These are phyloP conservation scores for Platysteira castanea DNA, from an alignment of 2,113 vertebrate genomes.

Conservation along the genomic window DNA sequence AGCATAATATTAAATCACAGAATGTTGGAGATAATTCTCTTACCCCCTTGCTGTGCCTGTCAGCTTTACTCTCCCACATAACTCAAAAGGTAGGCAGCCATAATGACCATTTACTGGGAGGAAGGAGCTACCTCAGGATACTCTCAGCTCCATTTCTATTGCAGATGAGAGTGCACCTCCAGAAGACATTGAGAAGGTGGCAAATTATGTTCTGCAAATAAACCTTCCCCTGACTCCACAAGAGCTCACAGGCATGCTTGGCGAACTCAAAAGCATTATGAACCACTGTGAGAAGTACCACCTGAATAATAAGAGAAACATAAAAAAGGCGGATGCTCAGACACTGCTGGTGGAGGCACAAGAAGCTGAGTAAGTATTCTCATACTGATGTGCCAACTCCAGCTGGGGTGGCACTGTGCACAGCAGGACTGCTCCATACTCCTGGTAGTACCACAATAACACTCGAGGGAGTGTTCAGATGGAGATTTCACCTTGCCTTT, in stretches of 20 bases:
- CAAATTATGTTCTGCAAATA: constrained; percentile 75
- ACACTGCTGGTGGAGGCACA: constrained; percentile 67
- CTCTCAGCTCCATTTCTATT: constrained; percentile 6
- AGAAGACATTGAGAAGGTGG: constrained; percentile 83
- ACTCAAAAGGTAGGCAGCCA: not conserved
- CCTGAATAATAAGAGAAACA: constrained; percentile 48
- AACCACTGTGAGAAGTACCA: constrained; percentile 54
- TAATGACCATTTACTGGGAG: not conserved
- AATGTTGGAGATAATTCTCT: constrained; percentile 18
- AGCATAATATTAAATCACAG: constrained; percentile 4
- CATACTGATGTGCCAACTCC: not conserved
- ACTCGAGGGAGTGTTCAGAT: not conserved
- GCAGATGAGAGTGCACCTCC: constrained; percentile 77
- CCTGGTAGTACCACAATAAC: not conserved
- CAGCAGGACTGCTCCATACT: not conserved
- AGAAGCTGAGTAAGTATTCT: constrained; percentile 70
- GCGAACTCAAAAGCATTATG: constrained; percentile 64
- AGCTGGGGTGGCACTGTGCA: not conserved
- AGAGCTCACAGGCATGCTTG: constrained; percentile 71
- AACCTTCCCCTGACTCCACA: constrained; percentile 67
- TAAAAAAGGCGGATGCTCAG: constrained; percentile 26
- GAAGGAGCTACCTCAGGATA: not conserved
- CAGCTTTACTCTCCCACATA: not conserved
- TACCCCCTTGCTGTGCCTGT: not conserved
- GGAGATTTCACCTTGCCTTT: not conserved